phyloP scores from a whole-genome alignment of 2,888 invertebrate species.

The Folsomia candida region DNA sequence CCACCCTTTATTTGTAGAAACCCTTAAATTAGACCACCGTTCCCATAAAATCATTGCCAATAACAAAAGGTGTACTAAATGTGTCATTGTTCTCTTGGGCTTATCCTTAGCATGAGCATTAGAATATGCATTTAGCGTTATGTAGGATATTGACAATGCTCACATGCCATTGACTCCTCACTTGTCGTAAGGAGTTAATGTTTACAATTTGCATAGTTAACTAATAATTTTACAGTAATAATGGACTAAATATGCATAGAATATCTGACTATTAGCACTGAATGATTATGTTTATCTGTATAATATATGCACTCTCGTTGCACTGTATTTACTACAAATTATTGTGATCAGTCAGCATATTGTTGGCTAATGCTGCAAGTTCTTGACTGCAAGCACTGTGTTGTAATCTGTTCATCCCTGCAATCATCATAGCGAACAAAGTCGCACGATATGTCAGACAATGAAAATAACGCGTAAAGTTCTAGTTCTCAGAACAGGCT shows the following conservation, averaged over 20 bases:
- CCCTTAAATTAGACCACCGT: constrained; percentile 5
- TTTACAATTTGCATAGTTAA: background rate
- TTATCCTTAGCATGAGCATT: background rate
- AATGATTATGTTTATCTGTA: too few species aligned
- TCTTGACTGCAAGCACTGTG: background rate
- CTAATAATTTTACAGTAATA: too few species aligned
- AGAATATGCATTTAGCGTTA: background rate
- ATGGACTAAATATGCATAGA: too few species aligned
- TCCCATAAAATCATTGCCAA: constrained; percentile 7
- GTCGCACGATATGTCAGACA: background rate
- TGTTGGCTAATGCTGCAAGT: background rate
- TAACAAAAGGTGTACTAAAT: background rate
- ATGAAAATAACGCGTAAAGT: background rate
- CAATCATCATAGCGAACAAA: background rate
- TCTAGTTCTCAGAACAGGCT: background rate
- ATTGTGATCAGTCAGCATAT: too few species aligned
- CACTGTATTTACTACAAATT: too few species aligned
- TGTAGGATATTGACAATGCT: background rate
- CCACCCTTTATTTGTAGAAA: background rate
- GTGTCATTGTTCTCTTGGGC: background rate
- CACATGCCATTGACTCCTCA: background rate
- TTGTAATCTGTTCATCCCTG: background rate
- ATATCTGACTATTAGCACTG: too few species aligned
- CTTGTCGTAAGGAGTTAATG: background rate
- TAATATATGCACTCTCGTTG: too few species aligned